Percentiles rank a stretch among this genome's conserved stretches.
Evolutionary conservation across 2,113 vertebrate genomes (phyloP).

Genomic region (Perca flavescens): DNA sequence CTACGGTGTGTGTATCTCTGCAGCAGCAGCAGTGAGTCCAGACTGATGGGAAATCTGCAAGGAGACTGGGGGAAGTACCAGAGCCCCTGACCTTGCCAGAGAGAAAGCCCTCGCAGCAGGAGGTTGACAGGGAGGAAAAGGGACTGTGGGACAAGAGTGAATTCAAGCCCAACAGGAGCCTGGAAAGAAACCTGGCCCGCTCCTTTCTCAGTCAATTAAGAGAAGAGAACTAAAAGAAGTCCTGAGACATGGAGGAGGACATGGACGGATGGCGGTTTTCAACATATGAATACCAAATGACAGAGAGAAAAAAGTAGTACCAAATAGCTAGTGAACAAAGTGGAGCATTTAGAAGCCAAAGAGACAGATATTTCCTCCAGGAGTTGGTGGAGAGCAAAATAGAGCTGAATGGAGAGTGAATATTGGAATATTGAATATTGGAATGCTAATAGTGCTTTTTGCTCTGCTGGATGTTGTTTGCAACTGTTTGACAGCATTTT

Average conservation of each 20-base stretch:
- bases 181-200: constrained; percentile 15
- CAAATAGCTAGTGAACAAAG: not conserved
- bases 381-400: not conserved
- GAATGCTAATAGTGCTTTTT: not conserved
- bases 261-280: not conserved
- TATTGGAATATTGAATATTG: not conserved
- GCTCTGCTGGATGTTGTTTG: not conserved
- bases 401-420: not conserved
- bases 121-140: constrained; percentile 36
- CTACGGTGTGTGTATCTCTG: constrained; percentile 32
- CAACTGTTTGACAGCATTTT: too few species aligned
- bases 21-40: constrained; percentile 39
- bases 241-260: constrained; percentile 4
- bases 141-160: constrained; percentile 18
- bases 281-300: not conserved
- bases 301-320: not conserved
- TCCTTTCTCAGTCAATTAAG: constrained; percentile 8
- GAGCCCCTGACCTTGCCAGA: constrained; percentile 47
- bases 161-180: constrained; percentile 33
- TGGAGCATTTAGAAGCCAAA: not conserved
- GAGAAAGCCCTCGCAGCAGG: constrained; percentile 47
- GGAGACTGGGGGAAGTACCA: constrained; percentile 9
- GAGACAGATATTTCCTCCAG: not conserved
- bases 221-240: not conserved
- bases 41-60: constrained; percentile 35